Evolutionary conservation across 2,797 vertebrate species (phyloP).

Genomic region (Darevskia nairensis): DNA sequence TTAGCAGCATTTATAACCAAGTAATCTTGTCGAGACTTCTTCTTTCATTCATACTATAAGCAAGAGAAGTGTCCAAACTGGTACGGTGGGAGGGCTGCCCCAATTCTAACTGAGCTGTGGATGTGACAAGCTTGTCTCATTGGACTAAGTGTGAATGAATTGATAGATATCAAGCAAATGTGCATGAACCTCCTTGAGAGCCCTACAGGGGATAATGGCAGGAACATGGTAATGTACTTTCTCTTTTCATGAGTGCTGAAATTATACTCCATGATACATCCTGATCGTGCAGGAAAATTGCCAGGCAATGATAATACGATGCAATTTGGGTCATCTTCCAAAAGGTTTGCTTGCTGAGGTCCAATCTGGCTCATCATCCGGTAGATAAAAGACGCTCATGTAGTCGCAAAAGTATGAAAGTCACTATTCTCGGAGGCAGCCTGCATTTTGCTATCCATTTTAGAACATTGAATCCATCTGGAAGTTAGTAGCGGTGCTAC

Average conservation of each 20-base stretch:
- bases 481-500: neutral
- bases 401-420: neutral
- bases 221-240: neutral
- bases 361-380: slow-evolving; percentile 11
- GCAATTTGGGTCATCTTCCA: slow-evolving; percentile 8
- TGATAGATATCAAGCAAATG: slow-evolving; percentile 46
- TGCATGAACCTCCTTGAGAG: slow-evolving; percentile 32
- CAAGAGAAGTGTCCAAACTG: neutral
- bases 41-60: neutral
- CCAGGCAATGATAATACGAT: neutral
- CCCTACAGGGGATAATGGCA: neutral
- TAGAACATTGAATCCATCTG: neutral
- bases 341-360: slow-evolving; percentile 29
- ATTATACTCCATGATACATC: slow-evolving; percentile 19
- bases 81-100: neutral
- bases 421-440: neutral
- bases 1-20: neutral
- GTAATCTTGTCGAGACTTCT: neutral
- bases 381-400: slow-evolving; percentile 21
- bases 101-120: neutral
- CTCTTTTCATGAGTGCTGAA: neutral
- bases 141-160: neutral
- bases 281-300: slow-evolving; percentile 24
- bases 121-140: neutral
- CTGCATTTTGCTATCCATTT: neutral